Evolutionary conservation across 2,888 invertebrate genomes (phyloP), one percentile per base, ranked within the genome.

Genomic region (Rotaria sp.): DNA sequence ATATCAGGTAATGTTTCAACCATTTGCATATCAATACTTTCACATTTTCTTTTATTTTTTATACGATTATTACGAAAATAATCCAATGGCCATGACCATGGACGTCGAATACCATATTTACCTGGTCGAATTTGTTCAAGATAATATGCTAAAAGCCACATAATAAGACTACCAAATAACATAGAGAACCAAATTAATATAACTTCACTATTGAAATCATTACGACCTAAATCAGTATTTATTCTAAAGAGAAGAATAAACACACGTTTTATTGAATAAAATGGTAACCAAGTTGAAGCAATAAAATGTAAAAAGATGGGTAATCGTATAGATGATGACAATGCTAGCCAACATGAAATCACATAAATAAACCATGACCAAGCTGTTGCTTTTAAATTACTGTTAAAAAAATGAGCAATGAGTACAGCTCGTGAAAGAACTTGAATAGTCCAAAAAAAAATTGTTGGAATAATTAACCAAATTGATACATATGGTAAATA

Each of bases 1-100:
- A 13, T 10, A n/a, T 80, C 45, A 0, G 41, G 26, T 80, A 24
- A 4, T 80, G 41, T 11, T 45, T 45, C 45, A 4, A 80, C n/a
- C 80, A 80, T 80, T 80, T 80, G 26, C 45, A 80, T 80, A n/a
- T 26, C 80, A 80, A 45, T 15, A 45, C 80, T 80, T 45, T 80
- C 15, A 38, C 45, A 15, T 45, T 45, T 4, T 45, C 45, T 80
- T 15, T 18, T 26, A n/a, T 11, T 24, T 26, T 11, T 80, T 2
- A 35, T n/a, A 45, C 26, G 80, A 45, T 45, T 45, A 80, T 45
- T 41, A 26, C 21, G 15, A 26, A 80, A 21, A 80, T 24, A n/a
- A 15, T 80, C 45, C 1, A 80, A 26, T 5, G 80, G 80, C 41
- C 41, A 80, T 80, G 45, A 26, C 80, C 80, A 80, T 80, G 80